phyloP scores from a whole-genome alignment of 1,140 invertebrate species.

The Brachionus manjavacas region DNA sequence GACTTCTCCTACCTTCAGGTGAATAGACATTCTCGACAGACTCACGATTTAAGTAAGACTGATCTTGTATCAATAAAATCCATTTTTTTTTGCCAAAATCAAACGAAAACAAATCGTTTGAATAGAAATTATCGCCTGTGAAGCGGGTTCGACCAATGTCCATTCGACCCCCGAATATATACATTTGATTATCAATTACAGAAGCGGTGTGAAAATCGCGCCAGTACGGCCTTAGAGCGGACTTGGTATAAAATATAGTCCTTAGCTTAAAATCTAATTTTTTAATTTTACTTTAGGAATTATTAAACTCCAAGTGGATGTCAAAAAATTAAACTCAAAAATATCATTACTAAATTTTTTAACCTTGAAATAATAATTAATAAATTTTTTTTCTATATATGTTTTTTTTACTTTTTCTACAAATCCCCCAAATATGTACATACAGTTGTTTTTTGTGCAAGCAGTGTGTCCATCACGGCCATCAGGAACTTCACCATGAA shows the following conservation, averaged over 20 bases:
- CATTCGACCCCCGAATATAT: conserved; percentile 76
- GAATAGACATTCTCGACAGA: conserved; percentile 56
- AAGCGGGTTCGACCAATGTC: conserved; percentile 65
- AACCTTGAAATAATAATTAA: neutral
- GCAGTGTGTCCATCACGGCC: conserved; percentile 83
- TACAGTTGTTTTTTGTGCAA: conserved; percentile 71
- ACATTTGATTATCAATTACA: conserved; percentile 69
- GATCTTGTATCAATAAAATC: conserved; percentile 69
- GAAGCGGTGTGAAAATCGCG: conserved; percentile 82
- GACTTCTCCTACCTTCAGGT: conserved; percentile 72
- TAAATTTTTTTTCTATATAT: neutral
- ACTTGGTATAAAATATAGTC: neutral
- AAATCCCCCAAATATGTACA: conserved; percentile 84
- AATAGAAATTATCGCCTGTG: conserved; percentile 32
- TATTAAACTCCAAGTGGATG: conserved; percentile 6
- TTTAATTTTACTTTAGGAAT: conserved; percentile 19
- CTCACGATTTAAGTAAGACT: conserved; percentile 66
- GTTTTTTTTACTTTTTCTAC: neutral
- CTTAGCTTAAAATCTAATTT: neutral
- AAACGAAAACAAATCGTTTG: conserved; percentile 29
- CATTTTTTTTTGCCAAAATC: conserved; percentile 68
- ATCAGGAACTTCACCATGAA: conserved; percentile 67
- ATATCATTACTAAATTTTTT: conserved; percentile 29
- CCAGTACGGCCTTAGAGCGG: conserved; percentile 62
- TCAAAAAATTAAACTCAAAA: neutral